phyloP scores from a whole-genome alignment of 2,113 vertebrate species.

The Phalacrocorax aristotelis region DNA sequence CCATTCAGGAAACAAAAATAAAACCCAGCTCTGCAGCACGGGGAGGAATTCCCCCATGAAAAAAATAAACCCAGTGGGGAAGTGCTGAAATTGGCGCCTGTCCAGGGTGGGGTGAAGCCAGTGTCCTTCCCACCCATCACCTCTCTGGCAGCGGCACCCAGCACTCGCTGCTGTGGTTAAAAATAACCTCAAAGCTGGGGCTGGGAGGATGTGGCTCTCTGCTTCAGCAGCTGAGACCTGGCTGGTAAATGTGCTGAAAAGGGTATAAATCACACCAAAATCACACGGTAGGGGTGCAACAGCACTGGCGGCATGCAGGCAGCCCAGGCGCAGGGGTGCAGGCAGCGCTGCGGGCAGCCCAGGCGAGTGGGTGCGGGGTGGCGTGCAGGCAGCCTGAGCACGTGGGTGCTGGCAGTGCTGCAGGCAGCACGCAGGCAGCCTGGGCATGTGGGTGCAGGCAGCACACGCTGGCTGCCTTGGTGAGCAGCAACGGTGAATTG shows the following conservation, averaged over 20 bases:
- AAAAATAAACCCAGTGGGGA: background rate
- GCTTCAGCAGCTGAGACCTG: background rate
- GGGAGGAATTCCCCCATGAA: background rate
- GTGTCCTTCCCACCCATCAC: background rate
- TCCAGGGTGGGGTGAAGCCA: too few relatives aligned
- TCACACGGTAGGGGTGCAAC: background rate
- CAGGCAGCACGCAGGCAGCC: background rate
- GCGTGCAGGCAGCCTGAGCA: background rate
- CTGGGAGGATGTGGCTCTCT: background rate
- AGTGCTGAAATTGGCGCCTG: fast-evolving
- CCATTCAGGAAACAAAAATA: background rate
- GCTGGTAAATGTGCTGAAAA: background rate
- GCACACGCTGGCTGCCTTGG: fast-evolving
- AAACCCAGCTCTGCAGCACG: background rate
- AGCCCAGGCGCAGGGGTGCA: background rate
- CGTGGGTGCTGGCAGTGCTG: background rate
- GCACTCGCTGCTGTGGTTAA: background rate
- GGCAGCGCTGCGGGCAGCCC: background rate
- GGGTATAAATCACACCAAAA: background rate
- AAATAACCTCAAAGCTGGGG: background rate
- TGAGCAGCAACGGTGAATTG: background rate
- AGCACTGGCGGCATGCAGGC: background rate
- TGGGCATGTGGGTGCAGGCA: background rate
- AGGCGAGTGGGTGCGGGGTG: background rate
- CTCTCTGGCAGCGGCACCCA: background rate